phyloP scores from a whole-genome alignment of 1,140 invertebrate species.

The Drosophila parabipectinata region DNA sequence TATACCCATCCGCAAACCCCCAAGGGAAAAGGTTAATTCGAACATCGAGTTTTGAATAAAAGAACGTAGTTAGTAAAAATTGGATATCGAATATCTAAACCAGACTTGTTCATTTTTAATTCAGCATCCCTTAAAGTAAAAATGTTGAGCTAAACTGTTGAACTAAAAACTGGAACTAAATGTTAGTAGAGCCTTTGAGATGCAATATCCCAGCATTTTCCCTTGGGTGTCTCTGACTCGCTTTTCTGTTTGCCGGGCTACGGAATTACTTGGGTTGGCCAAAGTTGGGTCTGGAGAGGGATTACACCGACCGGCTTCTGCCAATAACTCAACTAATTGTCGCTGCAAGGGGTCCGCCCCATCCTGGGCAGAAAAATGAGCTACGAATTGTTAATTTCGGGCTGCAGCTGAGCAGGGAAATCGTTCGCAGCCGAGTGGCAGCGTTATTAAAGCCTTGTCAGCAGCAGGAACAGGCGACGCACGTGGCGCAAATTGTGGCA shows the following conservation, averaged over 20 bases:
- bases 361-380: constrained; percentile 40
- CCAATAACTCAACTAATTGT: constrained; percentile 53
- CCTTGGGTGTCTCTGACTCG: neutral
- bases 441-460: constrained; percentile 52
- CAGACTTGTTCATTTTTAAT: no score
- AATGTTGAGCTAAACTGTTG: no score
- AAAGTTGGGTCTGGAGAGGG: neutral
- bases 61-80: no score
- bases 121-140: no score
- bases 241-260: constrained; percentile 21
- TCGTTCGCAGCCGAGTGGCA: constrained; percentile 39
- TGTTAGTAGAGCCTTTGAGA: no score
- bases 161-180: no score
- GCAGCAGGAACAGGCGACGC: constrained; percentile 27
- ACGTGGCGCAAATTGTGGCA: constrained; percentile 69
- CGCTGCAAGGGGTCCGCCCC: constrained; percentile 40
- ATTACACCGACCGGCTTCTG: constrained; percentile 15
- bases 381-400: constrained; percentile 52
- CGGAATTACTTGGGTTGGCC: constrained; percentile 23
- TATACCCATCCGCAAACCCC: neutral
- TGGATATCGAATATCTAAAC: no score
- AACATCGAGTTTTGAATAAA: no score
- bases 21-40: constrained; percentile 8
- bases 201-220: neutral
- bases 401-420: constrained; percentile 44